A percentile compares a stretch with the other conserved stretches of the same genome.
Conservation (phyloP, 2,797 vertebrate genomes). For the Nyctalus aviator region DNA sequence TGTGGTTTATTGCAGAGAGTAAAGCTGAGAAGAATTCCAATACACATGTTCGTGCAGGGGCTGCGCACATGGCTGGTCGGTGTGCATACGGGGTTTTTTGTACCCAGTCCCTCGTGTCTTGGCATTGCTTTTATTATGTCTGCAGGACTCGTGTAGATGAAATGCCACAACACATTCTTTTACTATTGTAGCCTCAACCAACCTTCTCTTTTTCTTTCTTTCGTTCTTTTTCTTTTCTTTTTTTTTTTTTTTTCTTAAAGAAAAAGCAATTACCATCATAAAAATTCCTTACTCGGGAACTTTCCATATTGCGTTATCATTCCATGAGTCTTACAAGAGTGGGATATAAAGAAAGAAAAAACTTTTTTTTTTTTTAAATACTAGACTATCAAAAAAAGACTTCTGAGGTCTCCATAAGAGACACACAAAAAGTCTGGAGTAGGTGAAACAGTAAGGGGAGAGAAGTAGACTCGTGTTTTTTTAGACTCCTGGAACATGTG, state of each 20-base stretch:
- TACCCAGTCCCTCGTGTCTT: slow-evolving; percentile 80
- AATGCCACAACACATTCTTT: slow-evolving; percentile 84
- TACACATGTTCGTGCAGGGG: slow-evolving; percentile 45
- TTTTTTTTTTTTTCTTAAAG: slow-evolving; percentile 55
- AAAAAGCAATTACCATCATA: slow-evolving; percentile 80
- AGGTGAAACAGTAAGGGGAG: slow-evolving; percentile 65
- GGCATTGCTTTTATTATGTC: slow-evolving; percentile 86
- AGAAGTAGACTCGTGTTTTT: slow-evolving; percentile 59
- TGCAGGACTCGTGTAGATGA: slow-evolving; percentile 82
- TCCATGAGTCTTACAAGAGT: slow-evolving; percentile 69
- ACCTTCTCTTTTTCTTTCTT: slow-evolving; percentile 22
- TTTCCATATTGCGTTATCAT: slow-evolving; percentile 84
- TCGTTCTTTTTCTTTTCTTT: slow-evolving; percentile 16
- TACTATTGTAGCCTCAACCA: slow-evolving; percentile 80
- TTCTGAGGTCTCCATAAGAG: slow-evolving; percentile 74
- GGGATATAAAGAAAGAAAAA: slow-evolving; percentile 73
- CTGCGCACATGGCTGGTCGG: slow-evolving; percentile 65
- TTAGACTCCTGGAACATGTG: slow-evolving; percentile 74
- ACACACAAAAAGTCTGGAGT: slow-evolving; percentile 70
- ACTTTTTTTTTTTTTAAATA: background rate
- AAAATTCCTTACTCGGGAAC: slow-evolving; percentile 76
- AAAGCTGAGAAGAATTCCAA: slow-evolving; percentile 72
- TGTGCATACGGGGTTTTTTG: slow-evolving; percentile 76
- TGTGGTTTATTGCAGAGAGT: slow-evolving; percentile 77
- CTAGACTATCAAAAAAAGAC: slow-evolving; percentile 80